Evolutionary conservation across 2,113 vertebrate species (phyloP).

Genomic region (Dipodomys ordii): DNA sequence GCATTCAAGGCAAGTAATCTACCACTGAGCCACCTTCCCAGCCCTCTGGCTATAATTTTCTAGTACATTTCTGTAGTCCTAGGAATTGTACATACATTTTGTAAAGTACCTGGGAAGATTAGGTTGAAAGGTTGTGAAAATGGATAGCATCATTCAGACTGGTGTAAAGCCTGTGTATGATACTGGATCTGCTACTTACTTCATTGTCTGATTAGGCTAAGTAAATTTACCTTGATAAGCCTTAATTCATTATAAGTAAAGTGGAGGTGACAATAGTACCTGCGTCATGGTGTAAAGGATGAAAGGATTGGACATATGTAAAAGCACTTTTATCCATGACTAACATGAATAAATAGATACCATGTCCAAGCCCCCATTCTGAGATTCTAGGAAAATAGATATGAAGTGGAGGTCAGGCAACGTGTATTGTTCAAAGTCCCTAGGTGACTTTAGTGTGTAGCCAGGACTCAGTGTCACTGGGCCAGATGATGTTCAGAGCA

Average conservation of each 20-base stretch:
- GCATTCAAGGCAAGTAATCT: too few relatives aligned
- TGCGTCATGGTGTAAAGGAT: not conserved
- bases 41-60: not conserved
- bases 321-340: not conserved
- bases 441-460: not conserved
- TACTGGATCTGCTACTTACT: not conserved
- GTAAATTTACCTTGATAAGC: conserved; percentile 19
- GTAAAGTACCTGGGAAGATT: not conserved
- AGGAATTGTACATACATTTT: not conserved
- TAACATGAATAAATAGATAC: not conserved
- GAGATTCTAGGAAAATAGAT: not conserved
- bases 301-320: conserved; percentile 19
- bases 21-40: too few relatives aligned
- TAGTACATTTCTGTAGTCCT: not conserved
- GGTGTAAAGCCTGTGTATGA: not conserved
- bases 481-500: not conserved
- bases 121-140: not conserved
- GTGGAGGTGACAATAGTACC: not conserved
- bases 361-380: not conserved
- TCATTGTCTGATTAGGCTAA: not conserved
- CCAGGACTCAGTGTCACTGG: not conserved
- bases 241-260: conserved; percentile 26
- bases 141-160: not conserved
- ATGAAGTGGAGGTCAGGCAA: not conserved
- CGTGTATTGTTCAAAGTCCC: not conserved